Evolutionary conservation across 2,888 invertebrate species (phyloP), one percentile per base, ranked within the genome.

Genomic region (Orthosia gothica): DNA sequence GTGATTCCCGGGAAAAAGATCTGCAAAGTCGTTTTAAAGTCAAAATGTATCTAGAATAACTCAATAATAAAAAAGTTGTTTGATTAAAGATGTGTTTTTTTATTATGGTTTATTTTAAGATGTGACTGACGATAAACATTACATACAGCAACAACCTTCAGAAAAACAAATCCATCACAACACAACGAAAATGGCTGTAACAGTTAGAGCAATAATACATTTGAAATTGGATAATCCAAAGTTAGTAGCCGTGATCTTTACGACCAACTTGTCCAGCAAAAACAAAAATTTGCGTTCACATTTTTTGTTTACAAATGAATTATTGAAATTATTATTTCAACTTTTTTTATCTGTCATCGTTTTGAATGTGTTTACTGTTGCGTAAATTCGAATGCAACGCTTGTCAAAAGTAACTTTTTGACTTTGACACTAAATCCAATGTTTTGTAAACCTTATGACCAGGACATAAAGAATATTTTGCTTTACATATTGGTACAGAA

Each of bases 321-420:
- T n/a, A 63, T 9, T 1, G 0, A 58, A 20, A 20, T 50, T 49
- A 40, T 32, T 16, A 11, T 40, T 16, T 63, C 5, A 32, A 18
- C 1, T 64, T 52, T 55, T 50, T 65, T 55, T 40, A 57, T 54
- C 63, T 40, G 12, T 65, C 47, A 70, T 61, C 18, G 68, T 57
- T 70, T 61, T 57, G 0, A 52, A 59, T 52, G 12, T n/a, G 32
- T 18, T 70, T 15, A 45, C 45, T 50, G n/a, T 66, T 72, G 32
- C 72, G 62, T 82, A 55, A 59, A 67, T 57, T 69, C 58, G 85
- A 84, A 71, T 80, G 62, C 62, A 54, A 2, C 26, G 18, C 16
- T 64, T 78, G 67, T 70, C 82, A 81, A 77, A 63, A n/a, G 49
- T 70, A 55, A 71, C 50, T 50, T 55, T 65, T 58, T 52, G 26